phyloP scores from a whole-genome alignment of 2,888 invertebrate species.

The Microplitis deprimator region DNA sequence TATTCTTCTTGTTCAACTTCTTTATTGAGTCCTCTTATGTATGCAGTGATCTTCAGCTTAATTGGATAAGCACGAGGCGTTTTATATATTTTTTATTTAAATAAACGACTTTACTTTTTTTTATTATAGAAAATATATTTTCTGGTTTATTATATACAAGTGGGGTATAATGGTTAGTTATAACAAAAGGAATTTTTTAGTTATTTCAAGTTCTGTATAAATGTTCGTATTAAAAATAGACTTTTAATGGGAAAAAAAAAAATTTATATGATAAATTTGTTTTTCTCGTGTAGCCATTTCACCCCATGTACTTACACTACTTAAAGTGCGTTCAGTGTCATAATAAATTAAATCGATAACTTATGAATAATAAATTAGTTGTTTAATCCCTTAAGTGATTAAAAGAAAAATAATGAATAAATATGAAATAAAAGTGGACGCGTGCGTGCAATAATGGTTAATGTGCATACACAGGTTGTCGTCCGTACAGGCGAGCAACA shows the following conservation, averaged over 20 bases:
- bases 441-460: constrained; percentile 30
- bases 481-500: constrained; percentile 16
- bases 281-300: too few relatives aligned
- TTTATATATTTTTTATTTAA: not conserved
- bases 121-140: not conserved
- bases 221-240: too few relatives aligned
- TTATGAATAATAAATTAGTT: not conserved
- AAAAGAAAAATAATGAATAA: constrained; percentile 14
- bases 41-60: constrained; percentile 1
- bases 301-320: too few relatives aligned
- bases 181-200: too few relatives aligned
- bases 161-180: too few relatives aligned
- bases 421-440: constrained; percentile 30
- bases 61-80: not conserved
- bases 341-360: too few relatives aligned
- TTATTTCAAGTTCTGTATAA: too few relatives aligned
- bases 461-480: not conserved
- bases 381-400: constrained; percentile 8
- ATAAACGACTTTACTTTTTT: not conserved
- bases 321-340: too few relatives aligned
- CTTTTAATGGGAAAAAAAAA: too few relatives aligned
- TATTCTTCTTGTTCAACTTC: constrained; percentile 1
- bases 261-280: too few relatives aligned
- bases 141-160: too few relatives aligned
- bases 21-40: constrained; percentile 6